Conservation (phyloP, 2,113 vertebrate genomes). For the Oenanthe melanoleuca region DNA sequence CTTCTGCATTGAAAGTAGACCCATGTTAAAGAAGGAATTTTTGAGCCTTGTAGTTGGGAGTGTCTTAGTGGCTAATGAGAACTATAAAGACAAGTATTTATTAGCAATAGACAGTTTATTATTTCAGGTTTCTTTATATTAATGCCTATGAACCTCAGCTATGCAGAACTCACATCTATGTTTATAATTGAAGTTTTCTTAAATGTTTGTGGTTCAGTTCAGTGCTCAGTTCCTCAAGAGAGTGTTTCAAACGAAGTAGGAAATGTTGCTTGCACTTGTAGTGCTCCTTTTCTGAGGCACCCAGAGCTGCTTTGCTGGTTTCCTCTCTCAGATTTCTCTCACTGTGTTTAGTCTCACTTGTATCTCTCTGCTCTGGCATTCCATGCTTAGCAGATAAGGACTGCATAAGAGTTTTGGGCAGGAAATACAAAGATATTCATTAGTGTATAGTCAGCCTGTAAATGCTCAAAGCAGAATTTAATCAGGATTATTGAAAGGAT, state of each 20-base stretch:
- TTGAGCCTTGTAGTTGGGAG: neutral
- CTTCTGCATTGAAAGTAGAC: neutral
- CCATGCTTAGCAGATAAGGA: neutral
- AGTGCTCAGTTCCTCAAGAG: neutral
- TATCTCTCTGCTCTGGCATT: neutral
- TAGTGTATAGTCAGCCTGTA: neutral
- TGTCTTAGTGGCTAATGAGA: neutral
- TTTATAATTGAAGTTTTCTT: neutral
- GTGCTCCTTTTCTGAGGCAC: neutral
- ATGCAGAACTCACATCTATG: neutral
- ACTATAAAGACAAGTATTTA: neutral
- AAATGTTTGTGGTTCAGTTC: neutral
- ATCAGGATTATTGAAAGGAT: neutral
- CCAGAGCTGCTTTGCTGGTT: neutral
- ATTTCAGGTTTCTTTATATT: neutral
- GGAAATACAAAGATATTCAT: neutral
- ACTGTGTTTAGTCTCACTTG: neutral
- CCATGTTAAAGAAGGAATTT: neutral
- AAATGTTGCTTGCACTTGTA: neutral
- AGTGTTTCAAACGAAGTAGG: neutral
- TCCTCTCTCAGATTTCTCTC: neutral
- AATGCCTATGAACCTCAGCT: neutral
- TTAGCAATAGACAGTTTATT: neutral
- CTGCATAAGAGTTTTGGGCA: neutral
- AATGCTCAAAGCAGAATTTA: neutral